phyloP scores from a whole-genome alignment of 2,797 vertebrate species.

The Sebastes taczanowskii region DNA sequence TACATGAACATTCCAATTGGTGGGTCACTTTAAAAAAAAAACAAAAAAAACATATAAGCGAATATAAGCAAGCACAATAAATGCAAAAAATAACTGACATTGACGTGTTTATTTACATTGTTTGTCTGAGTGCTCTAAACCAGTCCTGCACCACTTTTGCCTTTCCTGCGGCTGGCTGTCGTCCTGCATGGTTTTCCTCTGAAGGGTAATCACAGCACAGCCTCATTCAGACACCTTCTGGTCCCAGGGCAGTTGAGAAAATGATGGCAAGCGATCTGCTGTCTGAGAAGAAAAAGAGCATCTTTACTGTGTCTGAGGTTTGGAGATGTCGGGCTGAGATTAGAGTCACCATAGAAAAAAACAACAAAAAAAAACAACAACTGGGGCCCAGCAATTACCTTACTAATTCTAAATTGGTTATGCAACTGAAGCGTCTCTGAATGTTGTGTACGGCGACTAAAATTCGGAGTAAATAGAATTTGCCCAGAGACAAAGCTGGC shows the following conservation, averaged over 20 bases:
- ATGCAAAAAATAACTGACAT: conserved; percentile 1
- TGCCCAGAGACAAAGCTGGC: not conserved
- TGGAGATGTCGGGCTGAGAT: conserved; percentile 49
- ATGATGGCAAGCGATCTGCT: conserved; percentile 54
- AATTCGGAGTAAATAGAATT: conserved; percentile 24
- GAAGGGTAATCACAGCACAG: conserved; percentile 64
- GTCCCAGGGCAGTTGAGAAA: conserved; percentile 58
- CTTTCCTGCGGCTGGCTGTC: conserved; percentile 44
- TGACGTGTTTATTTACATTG: conserved; percentile 26
- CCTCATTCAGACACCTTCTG: conserved; percentile 66
- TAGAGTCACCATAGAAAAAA: conserved; percentile 19
- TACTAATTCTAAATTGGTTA: conserved; percentile 51
- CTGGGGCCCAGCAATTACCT: conserved; percentile 25
- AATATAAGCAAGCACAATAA: not conserved
- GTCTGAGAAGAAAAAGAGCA: conserved; percentile 64
- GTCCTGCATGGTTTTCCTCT: conserved; percentile 69
- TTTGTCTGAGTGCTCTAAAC: conserved; percentile 31
- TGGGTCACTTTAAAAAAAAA: not conserved
- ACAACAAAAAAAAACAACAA: conserved; percentile 14
- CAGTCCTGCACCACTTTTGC: conserved; percentile 21
- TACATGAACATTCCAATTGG: not conserved
- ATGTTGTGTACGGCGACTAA: not conserved
- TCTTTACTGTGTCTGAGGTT: conserved; percentile 75
- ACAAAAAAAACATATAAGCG: not conserved
- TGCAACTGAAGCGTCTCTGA: conserved; percentile 8